Base-by-base conservation (phyloP, 2,888 invertebrate genomes). In the Torymus aiolomorphi region DNA sequence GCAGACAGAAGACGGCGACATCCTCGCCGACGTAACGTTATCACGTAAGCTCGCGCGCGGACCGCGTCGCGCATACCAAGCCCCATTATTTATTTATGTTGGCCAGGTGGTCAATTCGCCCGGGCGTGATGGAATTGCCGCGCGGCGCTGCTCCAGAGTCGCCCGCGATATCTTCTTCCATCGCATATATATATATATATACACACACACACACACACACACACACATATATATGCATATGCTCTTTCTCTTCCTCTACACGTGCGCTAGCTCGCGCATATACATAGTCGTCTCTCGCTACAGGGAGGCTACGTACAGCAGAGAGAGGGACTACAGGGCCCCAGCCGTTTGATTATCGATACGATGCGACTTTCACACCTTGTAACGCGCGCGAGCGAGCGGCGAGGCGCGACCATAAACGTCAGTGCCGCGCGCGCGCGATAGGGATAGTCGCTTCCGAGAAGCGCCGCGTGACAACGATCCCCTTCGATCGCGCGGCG, bases 41-140 rank as follows among this genome's bases (percentile, higher is more conserved):
- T 87, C 88, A 87, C 88, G 87, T 87, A 87, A 86, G 83, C 84
- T 81, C 74, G 82, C 66, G 74, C 18, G 78, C 82, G 74, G 8
- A 8, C 42, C 83, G 83, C 80, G 83, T 84, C 82, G 81, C 82
- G 88, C 86, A 85, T 87, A 87, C 86, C 85, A 85, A 86, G 80
- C 61, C 79, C 76, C 85, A 81, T 86, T 86, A 86, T 87, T 87
- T 88, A 88, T 88, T 87, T 88, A 86, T 86, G 86, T 87, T 85
- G 85, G 82, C 86, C 86, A 85, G 85, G 84, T 88, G 87, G 85
- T 83, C 86, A 86, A 87, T 87, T 87, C 86, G 87, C 86, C 85
- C 86, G 85, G 84, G 84, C 71, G 76, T 59, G 71, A 77, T 71
- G 65, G 71, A 77, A 71, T 71, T 59, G 59, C 76, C 51, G 85